Evolutionary conservation across 2,888 invertebrate genomes (phyloP).

Genomic region (Drosophila rubida): DNA sequence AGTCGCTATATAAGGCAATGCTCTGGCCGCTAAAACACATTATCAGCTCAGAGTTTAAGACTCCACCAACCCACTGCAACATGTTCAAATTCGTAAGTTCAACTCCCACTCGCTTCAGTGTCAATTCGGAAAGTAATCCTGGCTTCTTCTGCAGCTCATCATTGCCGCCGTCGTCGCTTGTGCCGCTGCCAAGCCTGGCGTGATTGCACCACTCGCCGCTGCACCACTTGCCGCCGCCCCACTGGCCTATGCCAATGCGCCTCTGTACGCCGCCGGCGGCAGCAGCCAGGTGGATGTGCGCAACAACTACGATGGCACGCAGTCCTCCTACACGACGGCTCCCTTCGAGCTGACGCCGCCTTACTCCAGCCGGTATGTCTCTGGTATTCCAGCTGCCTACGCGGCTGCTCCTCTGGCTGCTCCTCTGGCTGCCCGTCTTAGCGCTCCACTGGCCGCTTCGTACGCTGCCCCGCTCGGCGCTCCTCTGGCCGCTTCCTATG

Average conservation of each 20-base stretch:
- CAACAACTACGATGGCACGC: conserved; percentile 80
- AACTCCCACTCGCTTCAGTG: background rate
- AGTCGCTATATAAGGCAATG: conserved; percentile 71
- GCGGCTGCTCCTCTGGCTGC: conserved; percentile 58
- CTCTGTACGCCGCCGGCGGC: conserved; percentile 80
- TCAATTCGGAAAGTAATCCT: background rate
- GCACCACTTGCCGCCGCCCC: conserved; percentile 56
- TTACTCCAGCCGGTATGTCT: conserved; percentile 79
- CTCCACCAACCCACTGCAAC: conserved; percentile 53
- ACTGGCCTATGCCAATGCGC: conserved; percentile 85
- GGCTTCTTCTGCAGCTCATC: conserved; percentile 57
- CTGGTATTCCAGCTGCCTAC: conserved; percentile 73
- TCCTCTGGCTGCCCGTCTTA: conserved; percentile 40
- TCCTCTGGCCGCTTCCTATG: conserved; percentile 41
- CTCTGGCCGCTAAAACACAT: conserved; percentile 40
- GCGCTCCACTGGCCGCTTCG: conserved; percentile 45
- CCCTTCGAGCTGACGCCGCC: conserved; percentile 80
- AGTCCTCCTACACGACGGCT: conserved; percentile 82
- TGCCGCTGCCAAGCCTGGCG: conserved; percentile 69
- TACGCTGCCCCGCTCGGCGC: conserved; percentile 43
- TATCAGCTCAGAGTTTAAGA: conserved; percentile 47
- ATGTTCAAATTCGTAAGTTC: conserved; percentile 82
- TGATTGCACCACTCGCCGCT: conserved; percentile 60
- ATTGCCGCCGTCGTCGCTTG: conserved; percentile 72
- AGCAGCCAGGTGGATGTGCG: conserved; percentile 83